Evolutionary conservation across 2,113 vertebrate genomes (phyloP).

Genomic region (Brachirus orientalis): DNA sequence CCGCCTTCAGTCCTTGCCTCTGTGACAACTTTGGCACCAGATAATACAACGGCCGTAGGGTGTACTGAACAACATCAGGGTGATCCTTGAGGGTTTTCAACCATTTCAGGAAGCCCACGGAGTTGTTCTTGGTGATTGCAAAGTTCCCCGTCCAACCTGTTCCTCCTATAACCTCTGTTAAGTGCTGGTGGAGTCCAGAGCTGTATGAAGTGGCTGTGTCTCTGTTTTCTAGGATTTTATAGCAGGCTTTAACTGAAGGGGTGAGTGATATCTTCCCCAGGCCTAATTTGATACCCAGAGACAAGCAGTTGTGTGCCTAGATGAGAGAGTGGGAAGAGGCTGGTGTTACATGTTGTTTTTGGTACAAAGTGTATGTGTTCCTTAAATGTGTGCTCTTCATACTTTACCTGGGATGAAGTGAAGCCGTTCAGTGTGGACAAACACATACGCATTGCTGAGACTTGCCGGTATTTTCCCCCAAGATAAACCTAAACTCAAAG

Average conservation of each 20-base stretch:
- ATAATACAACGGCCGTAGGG: slow-evolving; percentile 22
- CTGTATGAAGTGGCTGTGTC: not conserved
- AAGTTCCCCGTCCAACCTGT: not conserved
- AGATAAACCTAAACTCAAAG: slow-evolving; percentile 39
- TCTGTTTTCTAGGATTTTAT: slow-evolving; percentile 17
- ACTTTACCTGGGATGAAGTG: slow-evolving; percentile 11
- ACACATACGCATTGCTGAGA: slow-evolving; percentile 61
- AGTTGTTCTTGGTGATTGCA: slow-evolving; percentile 6
- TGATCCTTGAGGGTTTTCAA: slow-evolving; percentile 16
- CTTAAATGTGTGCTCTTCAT: too few species aligned
- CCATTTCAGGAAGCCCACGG: slow-evolving; percentile 11
- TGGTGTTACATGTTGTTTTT: not conserved
- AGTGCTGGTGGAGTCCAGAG: slow-evolving; percentile 5
- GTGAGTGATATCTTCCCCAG: not conserved
- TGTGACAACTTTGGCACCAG: not conserved
- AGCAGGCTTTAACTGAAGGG: not conserved
- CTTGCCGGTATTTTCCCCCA: slow-evolving; percentile 50
- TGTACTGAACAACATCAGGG: slow-evolving; percentile 26
- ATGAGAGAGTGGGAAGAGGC: not conserved
- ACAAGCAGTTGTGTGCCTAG: slow-evolving; percentile 63
- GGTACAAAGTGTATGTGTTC: not conserved
- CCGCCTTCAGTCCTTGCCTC: not conserved
- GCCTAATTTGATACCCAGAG: slow-evolving; percentile 27
- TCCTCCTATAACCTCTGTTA: slow-evolving; percentile 34
- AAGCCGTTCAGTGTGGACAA: slow-evolving; percentile 48